These are phyloP conservation scores for Drosophila barbarae DNA, from an alignment of 2,888 invertebrate species.

Conservation along the genomic window DNA sequence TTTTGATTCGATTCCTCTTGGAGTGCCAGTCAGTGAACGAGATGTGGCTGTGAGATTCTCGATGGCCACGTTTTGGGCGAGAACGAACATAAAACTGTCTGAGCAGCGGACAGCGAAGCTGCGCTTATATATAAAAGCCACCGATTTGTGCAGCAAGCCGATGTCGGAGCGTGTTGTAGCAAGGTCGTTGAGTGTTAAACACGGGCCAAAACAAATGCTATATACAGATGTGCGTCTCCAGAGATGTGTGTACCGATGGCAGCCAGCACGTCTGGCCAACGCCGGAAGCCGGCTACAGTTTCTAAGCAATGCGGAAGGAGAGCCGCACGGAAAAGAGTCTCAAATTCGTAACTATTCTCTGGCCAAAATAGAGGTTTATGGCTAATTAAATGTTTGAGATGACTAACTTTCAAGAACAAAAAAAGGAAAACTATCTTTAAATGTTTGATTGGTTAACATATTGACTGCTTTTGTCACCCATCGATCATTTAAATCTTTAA, in stretches of 20 bases:
- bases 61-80: constrained; percentile 15
- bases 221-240: constrained; percentile 1
- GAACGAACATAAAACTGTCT: constrained; percentile 48
- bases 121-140: constrained; percentile 51
- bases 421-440: neutral
- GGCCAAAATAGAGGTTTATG: too few species aligned
- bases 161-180: constrained; percentile 58
- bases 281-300: constrained; percentile 25
- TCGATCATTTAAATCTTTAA: constrained; percentile 11
- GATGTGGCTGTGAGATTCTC: neutral
- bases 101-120: constrained; percentile 45
- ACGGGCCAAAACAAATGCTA: constrained; percentile 56
- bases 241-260: constrained; percentile 3
- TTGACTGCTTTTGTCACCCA: neutral
- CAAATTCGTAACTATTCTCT: neutral
- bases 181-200: constrained; percentile 59
- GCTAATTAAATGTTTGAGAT: neutral
- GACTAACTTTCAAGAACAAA: too few species aligned
- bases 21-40: neutral
- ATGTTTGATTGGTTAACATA: neutral
- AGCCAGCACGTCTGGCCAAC: constrained; percentile 37
- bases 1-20: constrained; percentile 11
- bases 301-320: constrained; percentile 37
- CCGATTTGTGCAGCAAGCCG: constrained; percentile 22
- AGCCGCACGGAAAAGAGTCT: constrained; percentile 5